These are phyloP conservation scores for Danio kyathit DNA, from an alignment of 2,797 vertebrate genomes.

Conservation along the genomic window DNA sequence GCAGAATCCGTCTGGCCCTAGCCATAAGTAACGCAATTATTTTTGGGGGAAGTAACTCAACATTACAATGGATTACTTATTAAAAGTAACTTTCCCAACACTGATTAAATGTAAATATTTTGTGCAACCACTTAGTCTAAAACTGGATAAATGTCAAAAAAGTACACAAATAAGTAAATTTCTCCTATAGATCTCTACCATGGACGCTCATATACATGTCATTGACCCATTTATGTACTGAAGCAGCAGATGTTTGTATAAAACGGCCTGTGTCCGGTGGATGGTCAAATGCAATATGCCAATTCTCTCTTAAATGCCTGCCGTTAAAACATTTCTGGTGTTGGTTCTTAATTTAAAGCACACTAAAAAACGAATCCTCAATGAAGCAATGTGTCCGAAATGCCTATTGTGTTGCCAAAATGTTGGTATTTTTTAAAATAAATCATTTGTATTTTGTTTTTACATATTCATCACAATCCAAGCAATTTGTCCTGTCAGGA, in stretches of 20 bases:
- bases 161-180: neutral
- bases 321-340: slow-evolving; percentile 28
- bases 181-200: neutral
- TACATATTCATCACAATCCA: slow-evolving; percentile 84
- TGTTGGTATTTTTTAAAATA: neutral
- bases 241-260: slow-evolving; percentile 19
- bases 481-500: slow-evolving; percentile 85
- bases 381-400: slow-evolving; percentile 73
- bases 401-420: slow-evolving; percentile 78
- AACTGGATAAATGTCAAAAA: neutral
- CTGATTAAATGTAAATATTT: too few species aligned
- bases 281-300: slow-evolving; percentile 50
- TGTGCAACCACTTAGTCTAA: too few species aligned
- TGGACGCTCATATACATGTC: neutral
- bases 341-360: slow-evolving; percentile 50
- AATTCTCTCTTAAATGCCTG: slow-evolving; percentile 23
- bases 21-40: too few species aligned
- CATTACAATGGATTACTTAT: too few species aligned
- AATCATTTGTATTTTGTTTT: slow-evolving; percentile 60
- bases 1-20: too few species aligned
- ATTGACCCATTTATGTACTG: slow-evolving; percentile 24
- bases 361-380: slow-evolving; percentile 65
- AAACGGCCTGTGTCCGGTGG: slow-evolving; percentile 28
- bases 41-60: too few species aligned
- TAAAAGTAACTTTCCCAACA: too few species aligned